Evolutionary conservation across 2,797 vertebrate species (phyloP), one percentile per base, ranked within the genome.

Genomic region (Champsocephalus gunnari): DNA sequence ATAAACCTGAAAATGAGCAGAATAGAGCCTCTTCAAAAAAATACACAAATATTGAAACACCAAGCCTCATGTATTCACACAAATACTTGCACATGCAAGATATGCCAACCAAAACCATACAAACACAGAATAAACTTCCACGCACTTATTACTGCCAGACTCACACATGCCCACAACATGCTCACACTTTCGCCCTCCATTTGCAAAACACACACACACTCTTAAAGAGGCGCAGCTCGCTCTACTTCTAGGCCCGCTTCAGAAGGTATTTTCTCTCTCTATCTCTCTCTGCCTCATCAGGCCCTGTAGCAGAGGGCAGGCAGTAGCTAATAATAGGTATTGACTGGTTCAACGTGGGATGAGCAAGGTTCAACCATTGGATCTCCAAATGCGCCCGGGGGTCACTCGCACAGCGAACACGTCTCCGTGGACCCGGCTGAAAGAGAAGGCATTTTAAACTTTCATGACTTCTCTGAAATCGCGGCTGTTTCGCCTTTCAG

Each of bases 301-400:
- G 87, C 81, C 86, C 90, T 78, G 85, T 93, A 89, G 90, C 92
- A 94, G 93, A 95, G 94, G 94, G 92, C 94, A 95, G 90, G 91
- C 90, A 89, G 92, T 94, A 95, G 93, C 94, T 95, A 96, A 96
- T 95, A 96, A 96, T 95, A 95, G 94, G 94, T 96, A 95, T 87
- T 96, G 95, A 96, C 95, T 96, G 88, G 88, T 96, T 96, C 95
- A 96, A 95, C 87, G 93, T 94, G 89, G 95, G 94, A 92, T 93
- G 95, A 95, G 95, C 93, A 93, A 89, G 94, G 84, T 93, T 93
- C 94, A 94, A 92, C 92, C 93, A 94, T 93, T 94, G 94, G 94
- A 94, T 95, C 94, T 95, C 93, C 91, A 95, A 92, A 94, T 92
- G 90, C n/a, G 66, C 94, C 93, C 91, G 90, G 87, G 90, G 91